phyloP scores from a whole-genome alignment of 2,888 invertebrate species.

The Globia sparganii region DNA sequence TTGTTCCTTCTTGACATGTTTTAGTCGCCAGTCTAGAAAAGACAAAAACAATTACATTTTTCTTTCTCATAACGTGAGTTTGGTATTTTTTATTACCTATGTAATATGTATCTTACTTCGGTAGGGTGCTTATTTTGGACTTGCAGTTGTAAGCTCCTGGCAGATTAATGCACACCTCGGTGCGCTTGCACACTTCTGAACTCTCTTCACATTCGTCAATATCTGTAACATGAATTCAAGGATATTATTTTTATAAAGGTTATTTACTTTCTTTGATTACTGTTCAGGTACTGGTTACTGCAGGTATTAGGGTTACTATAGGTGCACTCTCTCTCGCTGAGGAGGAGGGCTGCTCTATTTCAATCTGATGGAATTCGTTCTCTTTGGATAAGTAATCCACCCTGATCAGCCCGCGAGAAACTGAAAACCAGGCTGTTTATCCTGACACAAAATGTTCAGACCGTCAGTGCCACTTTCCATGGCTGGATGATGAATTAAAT shows the following conservation, averaged over 20 bases:
- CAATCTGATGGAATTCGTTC: too few species aligned
- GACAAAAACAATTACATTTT: neutral
- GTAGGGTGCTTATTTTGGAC: slow-evolving; percentile 89
- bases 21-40: slow-evolving; percentile 74
- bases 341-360: neutral
- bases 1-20: slow-evolving; percentile 91
- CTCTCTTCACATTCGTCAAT: slow-evolving; percentile 96
- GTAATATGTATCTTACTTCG: slow-evolving; percentile 77
- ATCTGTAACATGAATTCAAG: slow-evolving; percentile 89
- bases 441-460: neutral
- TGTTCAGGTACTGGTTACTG: neutral
- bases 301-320: too few species aligned
- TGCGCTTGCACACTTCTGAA: slow-evolving; percentile 93
- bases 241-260: neutral
- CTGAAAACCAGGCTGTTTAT: neutral
- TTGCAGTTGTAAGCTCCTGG: slow-evolving; percentile 96
- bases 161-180: slow-evolving; percentile 96
- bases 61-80: neutral
- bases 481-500: neutral
- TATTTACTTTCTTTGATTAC: neutral
- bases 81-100: neutral
- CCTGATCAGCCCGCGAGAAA: too few species aligned
- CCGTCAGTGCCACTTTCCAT: neutral
- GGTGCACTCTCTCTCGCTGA: neutral
- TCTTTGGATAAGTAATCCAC: too few species aligned